Percentiles rank a stretch among this genome's conserved stretches.
These are phyloP conservation scores for Haemorhous mexicanus DNA, from an alignment of 2,113 vertebrate species.

Conservation along the genomic window DNA sequence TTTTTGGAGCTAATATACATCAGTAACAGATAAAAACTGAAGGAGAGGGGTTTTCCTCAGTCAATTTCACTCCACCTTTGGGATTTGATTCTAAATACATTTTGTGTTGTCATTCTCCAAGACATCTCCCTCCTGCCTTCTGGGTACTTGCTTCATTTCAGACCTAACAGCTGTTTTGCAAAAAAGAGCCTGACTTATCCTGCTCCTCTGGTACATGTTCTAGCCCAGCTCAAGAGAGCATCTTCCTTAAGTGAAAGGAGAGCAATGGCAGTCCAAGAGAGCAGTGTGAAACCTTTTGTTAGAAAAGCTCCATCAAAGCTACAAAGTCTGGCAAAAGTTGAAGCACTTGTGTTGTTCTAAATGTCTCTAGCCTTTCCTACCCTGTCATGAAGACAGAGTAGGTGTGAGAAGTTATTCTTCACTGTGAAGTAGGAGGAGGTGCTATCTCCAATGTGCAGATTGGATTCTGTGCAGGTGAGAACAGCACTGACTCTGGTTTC, in stretches of 20 bases:
- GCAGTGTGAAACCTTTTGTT: not conserved
- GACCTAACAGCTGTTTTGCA: not conserved
- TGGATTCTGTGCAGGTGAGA: not conserved
- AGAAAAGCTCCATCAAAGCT: not conserved
- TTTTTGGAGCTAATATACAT: not conserved
- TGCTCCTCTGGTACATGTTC: not conserved
- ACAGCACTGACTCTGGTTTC: not conserved
- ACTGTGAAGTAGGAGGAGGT: not conserved
- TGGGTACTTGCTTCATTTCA: not conserved
- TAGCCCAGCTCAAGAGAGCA: not conserved
- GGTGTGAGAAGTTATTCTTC: not conserved
- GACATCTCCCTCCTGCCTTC: not conserved
- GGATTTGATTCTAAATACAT: not conserved
- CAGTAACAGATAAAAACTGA: not conserved
- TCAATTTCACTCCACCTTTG: not conserved
- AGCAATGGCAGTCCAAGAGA: not conserved
- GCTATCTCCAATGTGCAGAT: not conserved
- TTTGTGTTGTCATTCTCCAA: not conserved
- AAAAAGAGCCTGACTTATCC: not conserved
- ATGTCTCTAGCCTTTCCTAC: not conserved
- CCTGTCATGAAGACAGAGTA: not conserved
- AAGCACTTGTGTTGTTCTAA: not conserved
- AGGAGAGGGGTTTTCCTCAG: not conserved
- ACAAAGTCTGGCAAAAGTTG: not conserved
- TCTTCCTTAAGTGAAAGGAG: not conserved